Evolutionary conservation across 2,888 invertebrate species (phyloP), one percentile per base, ranked within the genome.

Genomic region (Drosophila villosipedis): DNA sequence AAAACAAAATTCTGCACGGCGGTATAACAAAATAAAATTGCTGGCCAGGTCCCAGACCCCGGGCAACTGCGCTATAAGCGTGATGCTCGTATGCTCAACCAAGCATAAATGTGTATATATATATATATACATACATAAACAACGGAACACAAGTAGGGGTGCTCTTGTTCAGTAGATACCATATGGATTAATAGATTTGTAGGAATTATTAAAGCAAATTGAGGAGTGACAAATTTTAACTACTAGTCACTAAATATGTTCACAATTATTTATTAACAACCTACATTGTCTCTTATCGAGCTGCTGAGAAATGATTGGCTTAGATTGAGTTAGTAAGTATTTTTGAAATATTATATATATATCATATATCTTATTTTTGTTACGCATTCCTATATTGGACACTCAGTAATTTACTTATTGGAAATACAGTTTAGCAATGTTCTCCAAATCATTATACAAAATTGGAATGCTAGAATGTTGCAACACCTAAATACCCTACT

Each of bases 1-100:
- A 85, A 89, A 84, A 84, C 72, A 82, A 84, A 69, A 80, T 78
- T 83, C 70, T 75, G 67, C 58, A 70, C 74, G 63, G 64, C 59
- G 58, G 68, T 66, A 37, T 57, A 52, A 59, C 49, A 70, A 69
- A 71, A 88, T 77, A 67, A 68, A 72, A 74, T 52, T 60, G 22
- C 33, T 55, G 60, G 55, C 64, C 62, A 47, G 31, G 60, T n/a
- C 60, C 54, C 71, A 50, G 58, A 22, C 16, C 35, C 53, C 52
- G 19, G 19, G 66, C 22, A 57, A 55, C 37, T 63, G 66, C 25
- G 70, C 53, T 63, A 78, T 43, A 33, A 31, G 50, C 41, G 58
- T 47, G 64, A 19, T 30, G 60, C 60, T 33, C 60, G 31, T 37
- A 28, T 52, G 49, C n/a, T 31, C 41, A 16, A 53, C 47, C 43